A percentile compares a stretch with the other conserved stretches of the same genome.
Evolutionary conservation across 2,113 vertebrate genomes (phyloP).

Genomic region (Triplophysa siluroides): DNA sequence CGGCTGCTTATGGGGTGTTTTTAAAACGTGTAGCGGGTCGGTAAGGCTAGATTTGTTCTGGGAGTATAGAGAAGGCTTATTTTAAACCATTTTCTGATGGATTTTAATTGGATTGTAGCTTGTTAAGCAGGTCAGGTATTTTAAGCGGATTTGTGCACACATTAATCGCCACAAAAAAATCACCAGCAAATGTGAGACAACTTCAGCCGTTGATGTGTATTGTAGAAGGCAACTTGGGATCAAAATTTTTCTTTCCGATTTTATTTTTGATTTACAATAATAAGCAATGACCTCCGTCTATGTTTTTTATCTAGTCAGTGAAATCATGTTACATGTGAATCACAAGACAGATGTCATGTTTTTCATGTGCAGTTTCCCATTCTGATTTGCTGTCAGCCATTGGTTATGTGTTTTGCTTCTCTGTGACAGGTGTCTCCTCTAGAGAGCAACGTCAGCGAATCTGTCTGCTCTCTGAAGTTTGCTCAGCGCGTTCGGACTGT

Average conservation of each 20-base stretch:
- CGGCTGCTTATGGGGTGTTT: too few species aligned
- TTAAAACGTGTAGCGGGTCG: not conserved
- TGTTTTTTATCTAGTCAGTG: too few species aligned
- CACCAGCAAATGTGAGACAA: not conserved
- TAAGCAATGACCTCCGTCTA: too few species aligned
- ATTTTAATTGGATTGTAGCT: not conserved
- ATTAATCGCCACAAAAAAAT: not conserved
- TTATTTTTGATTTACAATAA: too few species aligned
- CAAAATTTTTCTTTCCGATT: not conserved
- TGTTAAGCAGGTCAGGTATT: constrained; percentile 9
- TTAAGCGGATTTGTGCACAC: constrained; percentile 12
- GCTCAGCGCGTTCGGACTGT: constrained; percentile 90
- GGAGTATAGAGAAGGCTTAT: not conserved
- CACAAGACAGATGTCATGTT: not conserved
- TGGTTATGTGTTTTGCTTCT: not conserved
- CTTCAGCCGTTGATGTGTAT: not conserved
- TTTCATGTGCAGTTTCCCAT: not conserved
- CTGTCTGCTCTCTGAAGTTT: constrained; percentile 92
- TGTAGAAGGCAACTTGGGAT: not conserved
- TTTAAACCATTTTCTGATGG: constrained; percentile 2
- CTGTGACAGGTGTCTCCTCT: constrained; percentile 82
- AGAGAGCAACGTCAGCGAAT: constrained; percentile 85
- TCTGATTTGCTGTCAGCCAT: not conserved
- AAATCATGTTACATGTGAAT: too few species aligned
- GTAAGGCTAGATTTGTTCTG: not conserved